Percentiles rank a stretch among this genome's conserved stretches.
phyloP scores from a whole-genome alignment of 1,140 invertebrate species.

The Polyergus mexicanus region DNA sequence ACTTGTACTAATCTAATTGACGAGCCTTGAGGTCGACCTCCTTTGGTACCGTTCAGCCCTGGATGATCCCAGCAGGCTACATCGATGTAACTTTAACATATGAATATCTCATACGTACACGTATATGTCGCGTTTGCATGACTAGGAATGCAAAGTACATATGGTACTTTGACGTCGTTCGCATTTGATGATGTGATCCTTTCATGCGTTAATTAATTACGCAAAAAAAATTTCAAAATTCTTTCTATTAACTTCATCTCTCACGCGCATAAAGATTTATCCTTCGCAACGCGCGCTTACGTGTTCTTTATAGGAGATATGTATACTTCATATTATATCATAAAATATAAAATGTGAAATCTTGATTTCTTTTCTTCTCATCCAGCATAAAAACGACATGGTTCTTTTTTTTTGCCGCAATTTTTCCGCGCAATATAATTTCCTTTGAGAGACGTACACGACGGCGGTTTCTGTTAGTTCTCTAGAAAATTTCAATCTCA shows the following conservation, averaged over 20 bases:
- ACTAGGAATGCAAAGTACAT: not conserved
- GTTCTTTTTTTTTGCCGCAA: not conserved
- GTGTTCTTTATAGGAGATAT: not conserved
- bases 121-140: not conserved
- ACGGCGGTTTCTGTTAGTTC: not conserved
- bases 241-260: not conserved
- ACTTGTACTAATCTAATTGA: slow-evolving; percentile 71
- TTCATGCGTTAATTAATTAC: slow-evolving; percentile 35
- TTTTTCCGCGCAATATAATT: not conserved
- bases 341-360: not conserved
- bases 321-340: not conserved
- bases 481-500: not conserved
- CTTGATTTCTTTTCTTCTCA: not conserved
- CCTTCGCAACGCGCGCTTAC: not conserved
- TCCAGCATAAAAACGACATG: not conserved
- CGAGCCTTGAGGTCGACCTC: slow-evolving; percentile 66
- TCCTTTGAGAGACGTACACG: not conserved
- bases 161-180: slow-evolving; percentile 20
- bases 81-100: slow-evolving; percentile 2
- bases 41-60: slow-evolving; percentile 36
- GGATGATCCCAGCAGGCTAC: slow-evolving; percentile 20
- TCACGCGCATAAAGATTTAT: not conserved
- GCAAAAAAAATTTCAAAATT: not conserved
- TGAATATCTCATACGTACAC: not conserved
- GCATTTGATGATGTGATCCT: not conserved